phyloP scores from a whole-genome alignment of 2,888 invertebrate genomes.

The Hoplodrina blanda region DNA sequence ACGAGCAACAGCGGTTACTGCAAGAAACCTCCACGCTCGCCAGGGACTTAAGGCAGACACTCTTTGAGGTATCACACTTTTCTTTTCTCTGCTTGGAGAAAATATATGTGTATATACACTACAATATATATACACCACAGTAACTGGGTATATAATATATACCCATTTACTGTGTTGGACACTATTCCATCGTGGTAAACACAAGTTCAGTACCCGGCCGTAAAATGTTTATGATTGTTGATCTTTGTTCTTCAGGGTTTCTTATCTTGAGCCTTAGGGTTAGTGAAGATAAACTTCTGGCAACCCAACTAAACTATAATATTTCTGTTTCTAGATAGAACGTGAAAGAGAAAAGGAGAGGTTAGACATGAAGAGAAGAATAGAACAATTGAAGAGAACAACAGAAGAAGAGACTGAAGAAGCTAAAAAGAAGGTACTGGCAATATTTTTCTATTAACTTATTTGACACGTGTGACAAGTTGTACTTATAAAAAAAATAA shows the following conservation, averaged over 20 bases:
- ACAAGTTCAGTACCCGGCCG: background rate
- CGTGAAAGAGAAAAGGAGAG: constrained; percentile 97
- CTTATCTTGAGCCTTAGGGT: no score
- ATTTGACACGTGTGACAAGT: no score
- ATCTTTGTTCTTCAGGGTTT: no score
- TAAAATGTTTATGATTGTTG: no score
- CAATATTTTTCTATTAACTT: no score
- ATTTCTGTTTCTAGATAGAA: constrained; percentile 91
- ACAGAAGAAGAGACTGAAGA: constrained; percentile 97
- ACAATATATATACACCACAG: no score
- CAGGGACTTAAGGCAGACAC: constrained; percentile 95
- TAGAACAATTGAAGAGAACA: constrained; percentile 95
- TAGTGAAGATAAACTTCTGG: background rate
- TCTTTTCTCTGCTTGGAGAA: no score
- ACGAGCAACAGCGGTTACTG: constrained; percentile 96
- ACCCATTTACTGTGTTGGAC: background rate
- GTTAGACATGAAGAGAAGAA: constrained; percentile 95
- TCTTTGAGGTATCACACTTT: constrained; percentile 92
- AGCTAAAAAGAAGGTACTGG: constrained; percentile 94
- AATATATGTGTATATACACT: no score
- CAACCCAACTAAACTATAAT: background rate
- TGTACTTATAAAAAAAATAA: no score
- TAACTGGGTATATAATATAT: no score
- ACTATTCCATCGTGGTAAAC: background rate
- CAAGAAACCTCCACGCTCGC: constrained; percentile 97